A percentile compares a stretch with the other conserved stretches of the same genome.
Evolutionary conservation across 2,113 vertebrate genomes (phyloP).

Genomic region (Rhadina sibilatrix): DNA sequence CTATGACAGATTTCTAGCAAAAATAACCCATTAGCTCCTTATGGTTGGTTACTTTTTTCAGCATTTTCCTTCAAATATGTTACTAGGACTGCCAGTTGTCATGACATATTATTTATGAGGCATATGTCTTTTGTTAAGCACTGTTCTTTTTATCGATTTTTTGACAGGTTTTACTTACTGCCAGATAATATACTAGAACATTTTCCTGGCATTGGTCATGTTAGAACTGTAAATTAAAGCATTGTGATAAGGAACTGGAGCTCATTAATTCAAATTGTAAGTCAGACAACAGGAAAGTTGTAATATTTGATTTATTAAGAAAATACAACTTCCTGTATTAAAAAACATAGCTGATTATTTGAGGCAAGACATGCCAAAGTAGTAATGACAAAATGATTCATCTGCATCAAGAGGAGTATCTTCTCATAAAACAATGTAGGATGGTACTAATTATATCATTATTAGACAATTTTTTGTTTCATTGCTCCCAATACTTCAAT

Average conservation of each 20-base stretch:
- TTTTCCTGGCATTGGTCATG: slow-evolving; percentile 8
- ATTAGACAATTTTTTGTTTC: neutral
- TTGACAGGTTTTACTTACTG: slow-evolving; percentile 47
- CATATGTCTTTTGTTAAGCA: slow-evolving; percentile 58
- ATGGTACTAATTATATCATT: neutral
- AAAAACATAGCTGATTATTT: neutral
- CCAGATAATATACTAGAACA: slow-evolving; percentile 38
- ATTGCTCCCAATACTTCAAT: neutral
- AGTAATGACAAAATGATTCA: neutral
- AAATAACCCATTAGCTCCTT: slow-evolving; percentile 56
- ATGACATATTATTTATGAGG: slow-evolving; percentile 45
- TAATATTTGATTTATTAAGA: neutral
- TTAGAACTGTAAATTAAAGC: slow-evolving; percentile 9
- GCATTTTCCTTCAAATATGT: slow-evolving; percentile 10
- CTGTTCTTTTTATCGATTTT: slow-evolving; percentile 36
- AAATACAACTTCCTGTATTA: neutral
- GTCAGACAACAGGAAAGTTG: neutral
- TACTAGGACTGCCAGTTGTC: slow-evolving; percentile 24
- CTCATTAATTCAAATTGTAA: neutral
- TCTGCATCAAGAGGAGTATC: neutral
- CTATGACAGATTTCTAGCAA: neutral
- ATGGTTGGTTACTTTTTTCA: slow-evolving; percentile 35
- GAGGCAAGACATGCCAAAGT: neutral
- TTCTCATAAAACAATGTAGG: neutral
- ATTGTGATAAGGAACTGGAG: neutral